Conservation (phyloP, 2,888 invertebrate species). For the Hypolimnas misippus region DNA sequence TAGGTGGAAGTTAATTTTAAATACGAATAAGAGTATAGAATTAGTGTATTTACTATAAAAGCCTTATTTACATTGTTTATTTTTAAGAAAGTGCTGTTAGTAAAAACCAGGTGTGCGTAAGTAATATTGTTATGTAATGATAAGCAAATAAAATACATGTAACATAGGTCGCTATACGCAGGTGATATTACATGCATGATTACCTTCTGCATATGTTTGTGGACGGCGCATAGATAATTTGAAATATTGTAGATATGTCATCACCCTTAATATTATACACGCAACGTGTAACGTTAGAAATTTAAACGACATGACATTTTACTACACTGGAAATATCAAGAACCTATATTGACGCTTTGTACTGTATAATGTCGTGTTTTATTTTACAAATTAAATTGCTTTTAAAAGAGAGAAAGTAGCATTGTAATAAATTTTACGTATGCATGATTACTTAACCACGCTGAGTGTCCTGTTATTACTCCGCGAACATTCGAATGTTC, state of each 20-base stretch:
- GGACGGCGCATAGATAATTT: background rate
- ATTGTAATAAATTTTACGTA: slow-evolving; percentile 30
- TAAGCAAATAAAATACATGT: background rate
- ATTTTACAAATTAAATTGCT: background rate
- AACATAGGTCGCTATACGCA: slow-evolving; percentile 10
- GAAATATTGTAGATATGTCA: background rate
- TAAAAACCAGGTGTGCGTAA: background rate
- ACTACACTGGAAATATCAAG: slow-evolving; percentile 3
- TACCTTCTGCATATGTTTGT: slow-evolving; percentile 7
- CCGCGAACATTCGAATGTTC: slow-evolving; percentile 18
- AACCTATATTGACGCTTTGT: background rate
- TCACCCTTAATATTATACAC: background rate
- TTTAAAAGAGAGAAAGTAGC: slow-evolving; percentile 33
- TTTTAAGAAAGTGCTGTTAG: too few species aligned
- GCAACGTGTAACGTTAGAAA: background rate
- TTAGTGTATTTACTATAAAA: too few species aligned
- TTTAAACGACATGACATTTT: background rate
- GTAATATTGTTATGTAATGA: background rate
- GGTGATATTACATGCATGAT: slow-evolving; percentile 26
- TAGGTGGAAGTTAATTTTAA: too few species aligned
- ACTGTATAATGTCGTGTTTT: background rate
- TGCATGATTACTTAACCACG: slow-evolving; percentile 36
- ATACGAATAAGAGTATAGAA: too few species aligned
- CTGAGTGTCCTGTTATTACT: slow-evolving; percentile 30
- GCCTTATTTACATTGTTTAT: too few species aligned